Evolutionary conservation across 2,113 vertebrate species (phyloP).

Genomic region (Argyrosomus japonicus): DNA sequence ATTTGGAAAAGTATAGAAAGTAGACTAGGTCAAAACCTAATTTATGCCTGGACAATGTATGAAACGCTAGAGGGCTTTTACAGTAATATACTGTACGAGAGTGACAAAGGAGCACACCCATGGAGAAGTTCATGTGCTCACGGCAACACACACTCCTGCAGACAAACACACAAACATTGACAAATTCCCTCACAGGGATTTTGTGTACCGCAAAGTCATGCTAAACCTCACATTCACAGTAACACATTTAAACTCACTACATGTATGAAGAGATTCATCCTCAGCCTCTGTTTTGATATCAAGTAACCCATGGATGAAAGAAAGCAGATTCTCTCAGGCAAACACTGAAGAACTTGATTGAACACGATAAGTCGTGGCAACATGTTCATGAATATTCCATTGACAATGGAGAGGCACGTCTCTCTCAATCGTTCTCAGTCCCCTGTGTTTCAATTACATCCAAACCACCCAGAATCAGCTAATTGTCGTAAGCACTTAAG

Average conservation of each 20-base stretch:
- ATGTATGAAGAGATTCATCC: background rate
- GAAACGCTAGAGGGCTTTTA: too few species aligned
- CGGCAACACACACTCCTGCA: background rate
- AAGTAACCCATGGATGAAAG: constrained; percentile 10
- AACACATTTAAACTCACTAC: background rate
- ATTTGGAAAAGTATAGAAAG: too few species aligned
- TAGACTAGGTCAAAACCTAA: too few species aligned
- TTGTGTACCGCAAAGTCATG: background rate
- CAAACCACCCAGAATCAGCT: constrained; percentile 70
- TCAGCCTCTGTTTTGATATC: constrained; percentile 18
- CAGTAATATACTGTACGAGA: background rate
- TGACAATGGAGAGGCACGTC: constrained; percentile 41
- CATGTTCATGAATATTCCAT: constrained; percentile 72
- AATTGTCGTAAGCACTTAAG: constrained; percentile 67
- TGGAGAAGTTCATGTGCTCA: background rate
- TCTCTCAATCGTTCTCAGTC: constrained; percentile 61
- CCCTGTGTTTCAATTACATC: constrained; percentile 74
- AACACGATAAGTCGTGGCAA: constrained; percentile 48
- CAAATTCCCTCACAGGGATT: background rate
- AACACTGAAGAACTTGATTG: constrained; percentile 44
- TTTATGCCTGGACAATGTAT: too few species aligned
- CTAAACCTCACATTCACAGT: background rate
- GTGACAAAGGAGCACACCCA: background rate
- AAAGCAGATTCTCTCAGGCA: constrained; percentile 34
- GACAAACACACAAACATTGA: background rate